These are phyloP conservation scores for Phyllotis vaccarum DNA, from an alignment of 2,797 vertebrate species.

Conservation along the genomic window DNA sequence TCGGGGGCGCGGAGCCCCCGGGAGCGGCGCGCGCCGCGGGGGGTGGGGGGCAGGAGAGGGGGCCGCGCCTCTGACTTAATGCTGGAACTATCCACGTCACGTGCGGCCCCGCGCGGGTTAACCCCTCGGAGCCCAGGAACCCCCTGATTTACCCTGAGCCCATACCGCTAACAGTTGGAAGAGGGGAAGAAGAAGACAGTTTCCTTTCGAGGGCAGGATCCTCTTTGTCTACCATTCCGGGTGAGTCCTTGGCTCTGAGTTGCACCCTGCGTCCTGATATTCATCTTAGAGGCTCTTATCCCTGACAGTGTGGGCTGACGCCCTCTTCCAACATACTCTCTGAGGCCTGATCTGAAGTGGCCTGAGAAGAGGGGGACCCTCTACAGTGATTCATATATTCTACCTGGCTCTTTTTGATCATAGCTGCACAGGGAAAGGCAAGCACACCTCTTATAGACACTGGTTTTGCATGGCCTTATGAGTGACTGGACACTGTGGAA, in stretches of 20 bases:
- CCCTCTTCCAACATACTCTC: neutral
- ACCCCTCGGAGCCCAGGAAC: slow-evolving; percentile 88
- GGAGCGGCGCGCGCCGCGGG: slow-evolving; percentile 92
- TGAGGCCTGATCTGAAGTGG: neutral
- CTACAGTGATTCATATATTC: neutral
- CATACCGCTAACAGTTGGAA: neutral
- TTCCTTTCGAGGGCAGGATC: neutral
- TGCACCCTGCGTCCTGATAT: neutral
- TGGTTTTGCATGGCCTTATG: neutral
- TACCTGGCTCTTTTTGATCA: neutral
- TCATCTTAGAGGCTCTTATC: neutral
- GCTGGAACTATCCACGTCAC: slow-evolving; percentile 92
- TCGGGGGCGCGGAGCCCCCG: slow-evolving; percentile 87
- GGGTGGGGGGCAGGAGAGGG: slow-evolving; percentile 75
- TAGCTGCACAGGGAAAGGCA: neutral
- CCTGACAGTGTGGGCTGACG: neutral
- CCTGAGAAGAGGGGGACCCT: neutral
- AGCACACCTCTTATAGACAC: neutral
- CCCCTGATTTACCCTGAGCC: slow-evolving; percentile 75
- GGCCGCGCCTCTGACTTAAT: slow-evolving; percentile 90
- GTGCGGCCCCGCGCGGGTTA: slow-evolving; percentile 88
- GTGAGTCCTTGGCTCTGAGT: neutral
- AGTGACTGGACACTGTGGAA: neutral
- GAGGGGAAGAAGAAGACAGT: neutral
- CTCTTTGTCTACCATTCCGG: slow-evolving; percentile 53